These are phyloP conservation scores for Dicranocentrus wangi DNA, from an alignment of 2,888 invertebrate genomes.

Conservation along the genomic window DNA sequence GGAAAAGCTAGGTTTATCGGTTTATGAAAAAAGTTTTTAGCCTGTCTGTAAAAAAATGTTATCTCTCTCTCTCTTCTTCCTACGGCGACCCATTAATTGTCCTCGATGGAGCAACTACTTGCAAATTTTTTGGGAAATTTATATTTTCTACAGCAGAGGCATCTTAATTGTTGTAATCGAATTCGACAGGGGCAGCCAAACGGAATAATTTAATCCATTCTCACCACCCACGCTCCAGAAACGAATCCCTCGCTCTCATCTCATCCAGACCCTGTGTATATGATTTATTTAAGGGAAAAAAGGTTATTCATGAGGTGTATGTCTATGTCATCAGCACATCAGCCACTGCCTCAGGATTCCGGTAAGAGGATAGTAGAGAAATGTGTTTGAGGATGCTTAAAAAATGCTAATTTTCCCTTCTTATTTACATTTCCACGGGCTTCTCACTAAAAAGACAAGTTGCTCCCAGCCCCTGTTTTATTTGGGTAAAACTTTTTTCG, in stretches of 20 bases:
- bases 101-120: not conserved
- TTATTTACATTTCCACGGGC: not conserved
- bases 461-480: not conserved
- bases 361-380: no score
- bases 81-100: constrained; percentile 54
- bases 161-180: constrained; percentile 22
- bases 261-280: no score
- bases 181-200: constrained; percentile 33
- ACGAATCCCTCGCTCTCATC: no score
- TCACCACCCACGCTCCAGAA: not conserved
- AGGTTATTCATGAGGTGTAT: no score
- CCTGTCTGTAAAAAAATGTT: no score
- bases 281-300: no score
- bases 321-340: no score
- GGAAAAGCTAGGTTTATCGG: no score
- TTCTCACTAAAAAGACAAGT: constrained; percentile 5
- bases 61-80: no score
- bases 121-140: not conserved
- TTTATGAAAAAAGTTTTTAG: no score
- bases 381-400: not conserved
- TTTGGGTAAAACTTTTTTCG: not conserved
- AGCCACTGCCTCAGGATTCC: no score
- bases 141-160: not conserved
- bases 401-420: constrained; percentile 1
- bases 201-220: constrained; percentile 49